Evolutionary conservation across 2,113 vertebrate species (phyloP).

Genomic region (Cervus canadensis): DNA sequence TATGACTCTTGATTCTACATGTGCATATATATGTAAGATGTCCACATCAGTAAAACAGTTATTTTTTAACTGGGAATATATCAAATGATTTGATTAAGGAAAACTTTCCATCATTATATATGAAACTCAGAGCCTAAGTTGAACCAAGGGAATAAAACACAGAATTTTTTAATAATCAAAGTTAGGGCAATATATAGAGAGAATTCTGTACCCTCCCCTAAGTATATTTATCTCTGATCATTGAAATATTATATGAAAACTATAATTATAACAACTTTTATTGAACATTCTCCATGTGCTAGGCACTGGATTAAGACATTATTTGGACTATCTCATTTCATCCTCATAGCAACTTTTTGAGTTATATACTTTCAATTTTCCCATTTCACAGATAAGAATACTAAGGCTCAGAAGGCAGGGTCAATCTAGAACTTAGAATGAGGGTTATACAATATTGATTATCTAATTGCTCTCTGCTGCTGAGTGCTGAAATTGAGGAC

Average conservation of each 20-base stretch:
- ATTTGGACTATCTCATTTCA: not conserved
- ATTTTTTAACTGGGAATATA: not conserved
- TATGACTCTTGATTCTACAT: not conserved
- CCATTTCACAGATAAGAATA: not conserved
- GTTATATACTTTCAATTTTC: not conserved
- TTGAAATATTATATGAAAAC: not conserved
- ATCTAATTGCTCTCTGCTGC: not conserved
- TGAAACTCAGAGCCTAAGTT: not conserved
- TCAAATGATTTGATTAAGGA: constrained; percentile 11
- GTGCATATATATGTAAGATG: not conserved
- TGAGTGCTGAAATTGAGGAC: not conserved
- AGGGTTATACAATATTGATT: not conserved
- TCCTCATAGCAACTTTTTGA: not conserved
- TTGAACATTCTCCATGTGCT: not conserved
- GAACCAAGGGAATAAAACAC: constrained; percentile 10
- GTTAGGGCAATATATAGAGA: not conserved
- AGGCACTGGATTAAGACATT: not conserved
- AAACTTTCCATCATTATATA: not conserved
- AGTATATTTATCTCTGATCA: not conserved
- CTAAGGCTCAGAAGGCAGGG: not conserved
- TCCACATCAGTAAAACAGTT: not conserved
- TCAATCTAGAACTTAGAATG: constrained; percentile 8
- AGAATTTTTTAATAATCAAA: constrained; percentile 24
- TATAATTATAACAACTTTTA: not conserved
- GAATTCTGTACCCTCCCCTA: not conserved